These are phyloP conservation scores for Clunio marinus DNA, from an alignment of 2,888 invertebrate species.

Conservation along the genomic window DNA sequence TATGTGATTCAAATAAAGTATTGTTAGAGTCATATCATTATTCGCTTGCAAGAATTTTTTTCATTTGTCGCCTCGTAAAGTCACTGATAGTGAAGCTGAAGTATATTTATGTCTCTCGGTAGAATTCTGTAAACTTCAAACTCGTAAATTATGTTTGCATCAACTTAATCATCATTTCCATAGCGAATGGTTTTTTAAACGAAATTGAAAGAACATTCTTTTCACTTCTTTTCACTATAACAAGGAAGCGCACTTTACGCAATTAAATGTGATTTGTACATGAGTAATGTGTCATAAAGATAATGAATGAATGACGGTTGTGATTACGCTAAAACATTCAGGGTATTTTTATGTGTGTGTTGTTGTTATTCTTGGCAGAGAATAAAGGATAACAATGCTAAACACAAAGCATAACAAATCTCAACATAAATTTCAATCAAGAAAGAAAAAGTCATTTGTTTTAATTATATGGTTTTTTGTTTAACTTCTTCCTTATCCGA, in stretches of 20 bases:
- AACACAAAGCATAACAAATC: constrained; percentile 6
- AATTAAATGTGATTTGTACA: constrained; percentile 10
- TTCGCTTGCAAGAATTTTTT: too few relatives aligned
- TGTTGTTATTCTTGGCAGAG: neutral
- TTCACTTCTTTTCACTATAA: too few relatives aligned
- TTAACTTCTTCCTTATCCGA: neutral
- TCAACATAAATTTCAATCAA: constrained; percentile 26
- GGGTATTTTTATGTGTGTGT: too few relatives aligned
- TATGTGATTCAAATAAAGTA: constrained; percentile 7
- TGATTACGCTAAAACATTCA: too few relatives aligned
- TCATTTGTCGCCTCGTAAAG: too few relatives aligned
- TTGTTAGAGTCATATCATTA: constrained; percentile 1
- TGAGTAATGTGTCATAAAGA: constrained; percentile 10
- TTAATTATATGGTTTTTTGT: constrained; percentile 6
- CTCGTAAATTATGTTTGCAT: too few relatives aligned
- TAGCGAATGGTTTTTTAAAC: too few relatives aligned
- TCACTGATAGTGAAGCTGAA: too few relatives aligned
- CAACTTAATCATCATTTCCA: too few relatives aligned
- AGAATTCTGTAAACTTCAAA: too few relatives aligned
- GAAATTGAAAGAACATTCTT: too few relatives aligned
- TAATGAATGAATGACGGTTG: constrained; percentile 5
- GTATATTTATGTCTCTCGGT: too few relatives aligned
- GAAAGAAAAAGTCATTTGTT: constrained; percentile 1
- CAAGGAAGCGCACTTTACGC: constrained; percentile 8
- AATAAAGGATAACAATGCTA: neutral